Conservation (phyloP, 2,888 invertebrate species). For the Cryptocheilus praepositus region DNA sequence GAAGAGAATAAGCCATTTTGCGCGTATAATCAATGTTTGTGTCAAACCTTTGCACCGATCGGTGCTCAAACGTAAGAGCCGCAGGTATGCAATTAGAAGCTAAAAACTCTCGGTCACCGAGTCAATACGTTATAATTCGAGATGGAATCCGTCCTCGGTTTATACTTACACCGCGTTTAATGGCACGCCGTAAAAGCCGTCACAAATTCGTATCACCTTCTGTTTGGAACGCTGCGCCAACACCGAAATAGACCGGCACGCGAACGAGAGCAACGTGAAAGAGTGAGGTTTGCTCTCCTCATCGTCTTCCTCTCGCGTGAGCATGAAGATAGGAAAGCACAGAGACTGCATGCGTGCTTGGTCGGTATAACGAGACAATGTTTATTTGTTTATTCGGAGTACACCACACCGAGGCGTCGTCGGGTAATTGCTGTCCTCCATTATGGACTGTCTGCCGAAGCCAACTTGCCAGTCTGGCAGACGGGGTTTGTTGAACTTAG, state of each 20-base stretch:
- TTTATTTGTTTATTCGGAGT: slow-evolving; percentile 55
- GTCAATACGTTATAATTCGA: no score
- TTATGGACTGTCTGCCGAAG: slow-evolving; percentile 18
- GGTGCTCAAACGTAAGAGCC: no score
- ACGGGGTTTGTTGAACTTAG: slow-evolving; percentile 23
- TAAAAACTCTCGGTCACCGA: no score
- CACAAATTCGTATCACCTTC: slow-evolving; percentile 48
- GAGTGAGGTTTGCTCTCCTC: slow-evolving; percentile 1
- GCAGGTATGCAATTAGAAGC: no score
- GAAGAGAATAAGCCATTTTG: no score
- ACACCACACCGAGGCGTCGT: slow-evolving; percentile 37
- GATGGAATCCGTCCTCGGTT: slow-evolving; percentile 53
- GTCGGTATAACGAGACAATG: slow-evolving; percentile 30
- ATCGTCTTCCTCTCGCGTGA: slow-evolving; percentile 11
- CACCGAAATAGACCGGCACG: slow-evolving; percentile 64
- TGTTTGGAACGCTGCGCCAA: slow-evolving; percentile 60
- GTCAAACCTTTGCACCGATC: no score
- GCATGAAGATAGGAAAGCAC: slow-evolving; percentile 6
- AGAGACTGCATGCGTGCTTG: slow-evolving; percentile 31
- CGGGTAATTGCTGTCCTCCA: slow-evolving; percentile 41
- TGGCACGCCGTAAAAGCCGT: slow-evolving; percentile 52
- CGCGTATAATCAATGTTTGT: no score
- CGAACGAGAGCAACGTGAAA: slow-evolving; percentile 56
- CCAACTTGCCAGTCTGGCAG: slow-evolving; percentile 3
- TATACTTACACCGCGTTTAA: slow-evolving; percentile 57